Conservation (phyloP, 30 jellyfish, hydroid and myxozoan genomes). For the Pseudorhiza aurosa region DNA sequence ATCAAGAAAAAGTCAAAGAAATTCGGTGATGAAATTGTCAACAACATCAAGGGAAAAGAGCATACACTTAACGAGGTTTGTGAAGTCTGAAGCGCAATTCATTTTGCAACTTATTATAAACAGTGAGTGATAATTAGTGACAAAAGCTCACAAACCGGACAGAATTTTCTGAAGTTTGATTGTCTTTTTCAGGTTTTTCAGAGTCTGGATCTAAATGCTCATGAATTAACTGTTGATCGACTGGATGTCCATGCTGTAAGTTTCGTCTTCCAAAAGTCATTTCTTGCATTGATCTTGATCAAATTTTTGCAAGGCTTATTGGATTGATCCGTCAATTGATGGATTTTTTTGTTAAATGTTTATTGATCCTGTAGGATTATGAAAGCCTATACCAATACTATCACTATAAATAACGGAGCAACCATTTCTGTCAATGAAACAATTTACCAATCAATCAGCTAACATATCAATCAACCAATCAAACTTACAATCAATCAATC, state of each 20-base stretch:
- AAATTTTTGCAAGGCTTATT: no score
- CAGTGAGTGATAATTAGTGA: neutral
- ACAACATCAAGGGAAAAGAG: constrained; percentile 70
- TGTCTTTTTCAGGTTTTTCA: constrained; percentile 72
- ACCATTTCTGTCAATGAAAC: neutral
- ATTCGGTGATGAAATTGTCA: constrained; percentile 94
- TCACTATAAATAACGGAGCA: no score
- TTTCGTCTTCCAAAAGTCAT: neutral
- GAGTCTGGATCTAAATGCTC: constrained; percentile 60
- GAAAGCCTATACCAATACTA: no score
- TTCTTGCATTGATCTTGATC: no score
- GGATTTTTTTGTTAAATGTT: no score
- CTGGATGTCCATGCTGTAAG: constrained; percentile 97
- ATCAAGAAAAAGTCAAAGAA: constrained; percentile 85
- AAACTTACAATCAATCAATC: neutral
- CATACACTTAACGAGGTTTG: constrained; percentile 84
- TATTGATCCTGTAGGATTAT: no score
- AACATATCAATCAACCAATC: neutral
- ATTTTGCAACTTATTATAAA: neutral
- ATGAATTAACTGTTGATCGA: constrained; percentile 83
- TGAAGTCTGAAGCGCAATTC: no score
- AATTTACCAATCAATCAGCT: neutral
- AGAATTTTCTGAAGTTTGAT: neutral
- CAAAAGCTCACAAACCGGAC: neutral
- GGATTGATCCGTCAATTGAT: no score